Evolutionary conservation across 2,113 vertebrate species (phyloP).

Genomic region (Mohoua ochrocephala): DNA sequence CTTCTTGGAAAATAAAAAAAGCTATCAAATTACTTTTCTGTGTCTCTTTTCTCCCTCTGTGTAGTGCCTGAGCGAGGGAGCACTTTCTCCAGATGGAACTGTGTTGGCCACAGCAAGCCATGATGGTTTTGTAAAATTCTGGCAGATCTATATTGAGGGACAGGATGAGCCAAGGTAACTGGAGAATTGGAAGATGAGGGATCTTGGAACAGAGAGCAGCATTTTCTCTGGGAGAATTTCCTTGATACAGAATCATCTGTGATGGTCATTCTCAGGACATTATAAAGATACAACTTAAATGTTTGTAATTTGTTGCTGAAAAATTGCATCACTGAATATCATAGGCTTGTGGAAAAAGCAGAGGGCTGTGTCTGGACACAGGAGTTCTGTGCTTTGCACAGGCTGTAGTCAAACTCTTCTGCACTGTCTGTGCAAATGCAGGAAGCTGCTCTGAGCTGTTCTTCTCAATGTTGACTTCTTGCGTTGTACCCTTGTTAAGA

Average conservation of each 20-base stretch:
- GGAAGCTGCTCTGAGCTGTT: not conserved
- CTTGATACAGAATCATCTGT: not conserved
- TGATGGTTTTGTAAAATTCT: constrained; percentile 96
- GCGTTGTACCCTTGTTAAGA: not conserved
- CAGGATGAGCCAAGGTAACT: constrained; percentile 91
- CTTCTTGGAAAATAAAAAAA: not conserved
- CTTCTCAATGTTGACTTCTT: not conserved
- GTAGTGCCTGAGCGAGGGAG: constrained; percentile 92
- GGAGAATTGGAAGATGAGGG: not conserved
- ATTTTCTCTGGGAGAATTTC: not conserved
- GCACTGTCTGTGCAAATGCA: not conserved
- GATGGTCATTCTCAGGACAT: not conserved
- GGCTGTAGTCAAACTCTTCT: not conserved
- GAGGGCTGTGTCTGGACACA: not conserved
- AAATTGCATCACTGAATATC: not conserved
- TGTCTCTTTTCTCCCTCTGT: not conserved
- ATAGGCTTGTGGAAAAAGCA: not conserved
- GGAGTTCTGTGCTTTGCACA: not conserved
- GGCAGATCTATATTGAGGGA: constrained; percentile 97
- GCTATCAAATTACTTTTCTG: not conserved
- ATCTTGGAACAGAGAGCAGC: not conserved
- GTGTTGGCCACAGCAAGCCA: constrained; percentile 96
- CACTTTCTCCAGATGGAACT: constrained; percentile 93
- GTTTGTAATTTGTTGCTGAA: not conserved
- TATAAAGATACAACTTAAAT: not conserved